Evolutionary conservation across 2,888 invertebrate genomes (phyloP).

Genomic region (Celastrina argiolus): DNA sequence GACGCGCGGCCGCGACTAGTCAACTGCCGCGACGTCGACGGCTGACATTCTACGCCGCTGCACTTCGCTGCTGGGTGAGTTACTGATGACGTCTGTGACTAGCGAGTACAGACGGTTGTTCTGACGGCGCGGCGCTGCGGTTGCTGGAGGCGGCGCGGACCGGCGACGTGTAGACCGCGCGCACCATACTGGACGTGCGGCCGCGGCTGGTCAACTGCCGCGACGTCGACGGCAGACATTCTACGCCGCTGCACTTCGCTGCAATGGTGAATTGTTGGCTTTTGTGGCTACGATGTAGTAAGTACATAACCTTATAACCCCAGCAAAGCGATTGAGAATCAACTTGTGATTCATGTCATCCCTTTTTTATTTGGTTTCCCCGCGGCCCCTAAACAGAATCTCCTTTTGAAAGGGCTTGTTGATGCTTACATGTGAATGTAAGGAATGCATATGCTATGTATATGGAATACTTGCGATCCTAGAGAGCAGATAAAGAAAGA

Average conservation of each 20-base stretch:
- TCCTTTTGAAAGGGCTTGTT: no score
- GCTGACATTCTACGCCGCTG: constrained; percentile 93
- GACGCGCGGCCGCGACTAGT: constrained; percentile 88
- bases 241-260: constrained; percentile 97
- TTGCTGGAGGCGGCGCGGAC: constrained; percentile 96
- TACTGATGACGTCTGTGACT: no score
- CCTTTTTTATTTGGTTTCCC: no score
- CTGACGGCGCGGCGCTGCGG: constrained; percentile 87
- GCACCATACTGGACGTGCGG: constrained; percentile 83
- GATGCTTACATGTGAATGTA: no score
- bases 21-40: constrained; percentile 96
- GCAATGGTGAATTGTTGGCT: constrained; percentile 89
- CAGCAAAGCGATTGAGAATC: no score
- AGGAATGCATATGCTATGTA: no score
- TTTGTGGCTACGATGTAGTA: no score
- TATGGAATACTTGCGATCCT: no score
- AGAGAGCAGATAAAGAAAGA: no score
- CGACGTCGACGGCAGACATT: constrained; percentile 94
- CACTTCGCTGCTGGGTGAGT: constrained; percentile 95
- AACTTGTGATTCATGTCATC: no score
- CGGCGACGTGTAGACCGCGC: constrained; percentile 92
- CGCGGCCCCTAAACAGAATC: no score
- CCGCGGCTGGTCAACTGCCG: constrained; percentile 94
- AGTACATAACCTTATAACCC: no score
- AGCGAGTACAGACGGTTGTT: constrained; percentile 60